Base-by-base conservation (phyloP, 2,113 vertebrate genomes). In the Perca schrenkii region DNA sequence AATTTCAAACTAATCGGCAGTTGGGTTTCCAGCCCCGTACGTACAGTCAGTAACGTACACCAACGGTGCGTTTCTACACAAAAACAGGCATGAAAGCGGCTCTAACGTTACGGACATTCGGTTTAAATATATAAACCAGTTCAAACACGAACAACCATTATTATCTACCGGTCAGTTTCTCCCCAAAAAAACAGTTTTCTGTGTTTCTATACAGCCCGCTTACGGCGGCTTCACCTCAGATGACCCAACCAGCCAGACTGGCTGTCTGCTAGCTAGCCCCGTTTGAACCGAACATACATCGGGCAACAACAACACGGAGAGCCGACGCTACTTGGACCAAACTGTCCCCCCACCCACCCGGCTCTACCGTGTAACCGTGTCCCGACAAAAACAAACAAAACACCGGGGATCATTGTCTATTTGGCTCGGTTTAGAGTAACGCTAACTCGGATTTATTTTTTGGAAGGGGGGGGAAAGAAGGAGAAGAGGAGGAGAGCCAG, bases 151-250 rank as follows among this genome's bases (percentile, higher is more conserved):
- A 2, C 16, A 22, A 6, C 1, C 2, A 4, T 3, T 3, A 0
- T 25, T 28, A 6, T 22, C 6, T n/a, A 15, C 64, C 0, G 53
- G 21, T 13, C 28, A 2, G 52, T 43, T 19, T 43, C 4, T 21
- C 7, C 4, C 4, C n/a, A n/a, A n/a, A 7, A 54, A 57, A 40
- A 61, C 15, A 25, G 16, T 52, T 50, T 58, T 8, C 62, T 15
- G 50, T 46, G 82, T 73, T 49, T 78, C 73, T 0, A 12, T 43
- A 11, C 64, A 76, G 62, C 73, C 65, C 63, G 87, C 86, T 84
- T 85, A 77, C 87, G 81, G 89, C 62, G 79, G 87, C 88, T 73
- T 93, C 88, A 93, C 93, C 93, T 93, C 91, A 89, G 87, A 88
- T 93, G 90, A 92, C 91, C 92, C 91, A 28, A 14, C 14, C 83